phyloP scores from a whole-genome alignment of 2,888 invertebrate genomes.

The Mechanitis messenoides region DNA sequence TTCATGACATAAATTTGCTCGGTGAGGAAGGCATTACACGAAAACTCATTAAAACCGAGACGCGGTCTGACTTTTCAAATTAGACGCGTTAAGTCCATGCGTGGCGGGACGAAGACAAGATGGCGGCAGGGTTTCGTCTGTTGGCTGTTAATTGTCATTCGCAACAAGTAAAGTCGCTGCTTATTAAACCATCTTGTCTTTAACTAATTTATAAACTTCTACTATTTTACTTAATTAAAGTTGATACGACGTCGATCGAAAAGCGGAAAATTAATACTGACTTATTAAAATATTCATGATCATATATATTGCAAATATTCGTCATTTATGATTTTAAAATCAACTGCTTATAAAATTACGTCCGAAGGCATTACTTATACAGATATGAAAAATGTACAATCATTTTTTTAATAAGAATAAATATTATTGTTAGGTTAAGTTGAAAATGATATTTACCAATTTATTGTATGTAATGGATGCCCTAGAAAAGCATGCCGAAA shows the following conservation, averaged over 20 bases:
- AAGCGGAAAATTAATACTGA: constrained; percentile 14
- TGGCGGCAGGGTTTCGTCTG: constrained; percentile 26
- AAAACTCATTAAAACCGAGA: constrained; percentile 75
- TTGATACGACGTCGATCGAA: constrained; percentile 16
- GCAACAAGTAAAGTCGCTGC: constrained; percentile 57
- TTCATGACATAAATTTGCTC: constrained; percentile 75
- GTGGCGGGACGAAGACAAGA: constrained; percentile 51
- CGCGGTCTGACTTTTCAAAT: constrained; percentile 74
- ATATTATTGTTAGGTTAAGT: no score
- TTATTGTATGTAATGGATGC: no score
- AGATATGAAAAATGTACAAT: no score
- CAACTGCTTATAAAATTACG: no score
- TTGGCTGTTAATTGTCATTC: constrained; percentile 62
- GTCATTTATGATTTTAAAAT: not conserved
- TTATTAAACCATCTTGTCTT: constrained; percentile 65
- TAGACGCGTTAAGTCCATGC: constrained; percentile 75
- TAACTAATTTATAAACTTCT: constrained; percentile 58
- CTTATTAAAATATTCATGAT: constrained; percentile 9
- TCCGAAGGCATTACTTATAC: no score
- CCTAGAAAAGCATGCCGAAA: no score
- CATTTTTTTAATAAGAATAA: no score
- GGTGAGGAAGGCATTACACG: constrained; percentile 70
- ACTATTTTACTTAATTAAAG: constrained; percentile 25
- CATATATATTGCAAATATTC: constrained; percentile 1
- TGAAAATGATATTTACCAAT: no score